phyloP scores from a whole-genome alignment of 53 echinoderm and acorn worm genomes.

The Mesocentrotus franciscanus region DNA sequence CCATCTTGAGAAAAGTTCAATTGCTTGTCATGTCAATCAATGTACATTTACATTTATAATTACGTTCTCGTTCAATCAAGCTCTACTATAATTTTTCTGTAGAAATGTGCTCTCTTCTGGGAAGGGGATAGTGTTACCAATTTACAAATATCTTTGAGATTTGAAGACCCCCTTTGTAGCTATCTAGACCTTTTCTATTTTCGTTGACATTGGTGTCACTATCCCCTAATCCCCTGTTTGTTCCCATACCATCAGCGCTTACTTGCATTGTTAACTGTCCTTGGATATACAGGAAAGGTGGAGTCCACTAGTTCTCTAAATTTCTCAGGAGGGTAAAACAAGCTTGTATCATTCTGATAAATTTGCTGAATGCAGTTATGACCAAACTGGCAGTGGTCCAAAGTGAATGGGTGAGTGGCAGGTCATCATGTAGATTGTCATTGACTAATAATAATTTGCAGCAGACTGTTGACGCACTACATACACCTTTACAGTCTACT shows the following conservation, averaged over 20 bases:
- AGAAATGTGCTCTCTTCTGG: neutral
- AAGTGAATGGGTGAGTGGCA: neutral
- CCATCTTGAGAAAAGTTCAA: too few relatives aligned
- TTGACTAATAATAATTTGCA: neutral
- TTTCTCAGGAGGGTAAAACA: slow-evolving; percentile 30
- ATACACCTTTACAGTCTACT: too few relatives aligned
- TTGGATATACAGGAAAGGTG: slow-evolving; percentile 25
- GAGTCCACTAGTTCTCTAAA: neutral
- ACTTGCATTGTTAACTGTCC: slow-evolving; percentile 17
- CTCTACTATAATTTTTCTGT: too few relatives aligned
- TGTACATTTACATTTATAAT: too few relatives aligned
- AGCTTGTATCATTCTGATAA: neutral
- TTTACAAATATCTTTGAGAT: neutral
- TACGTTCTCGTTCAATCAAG: too few relatives aligned
- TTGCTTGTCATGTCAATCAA: too few relatives aligned
- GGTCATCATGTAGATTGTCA: neutral
- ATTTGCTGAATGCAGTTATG: neutral
- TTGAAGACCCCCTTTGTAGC: neutral
- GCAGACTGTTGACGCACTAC: neutral
- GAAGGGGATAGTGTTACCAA: neutral
- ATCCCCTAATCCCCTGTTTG: neutral
- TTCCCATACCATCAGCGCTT: neutral
- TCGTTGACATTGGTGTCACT: neutral
- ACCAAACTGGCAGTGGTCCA: neutral
- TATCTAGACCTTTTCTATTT: neutral